phyloP scores from a whole-genome alignment of 2,113 vertebrate genomes.

The Phyllostomus discolor region DNA sequence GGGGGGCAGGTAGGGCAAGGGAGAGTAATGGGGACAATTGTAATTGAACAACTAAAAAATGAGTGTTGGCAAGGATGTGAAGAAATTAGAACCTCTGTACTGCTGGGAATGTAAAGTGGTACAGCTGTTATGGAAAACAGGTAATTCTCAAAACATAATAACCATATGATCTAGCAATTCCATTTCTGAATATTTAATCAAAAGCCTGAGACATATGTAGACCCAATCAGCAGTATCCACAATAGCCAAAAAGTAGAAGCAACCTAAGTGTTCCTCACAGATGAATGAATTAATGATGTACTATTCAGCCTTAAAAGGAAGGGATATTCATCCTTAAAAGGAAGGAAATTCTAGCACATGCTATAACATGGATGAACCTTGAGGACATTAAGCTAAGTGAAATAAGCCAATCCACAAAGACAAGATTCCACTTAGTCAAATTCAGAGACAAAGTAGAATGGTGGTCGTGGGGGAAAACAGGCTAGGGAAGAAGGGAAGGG shows the following conservation, averaged over 20 bases:
- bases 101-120: neutral
- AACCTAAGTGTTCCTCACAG: neutral
- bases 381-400: neutral
- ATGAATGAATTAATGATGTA: neutral
- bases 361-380: neutral
- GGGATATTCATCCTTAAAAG: neutral
- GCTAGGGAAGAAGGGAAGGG: neutral
- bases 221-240: neutral
- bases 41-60: neutral
- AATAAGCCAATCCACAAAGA: neutral
- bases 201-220: neutral
- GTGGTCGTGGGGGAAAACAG: neutral
- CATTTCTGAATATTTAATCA: neutral
- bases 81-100: neutral
- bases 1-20: too few relatives aligned
- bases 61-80: neutral
- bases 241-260: neutral
- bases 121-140: neutral
- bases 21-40: too few relatives aligned
- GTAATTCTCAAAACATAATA: neutral
- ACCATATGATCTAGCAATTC: neutral
- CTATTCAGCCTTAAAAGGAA: neutral
- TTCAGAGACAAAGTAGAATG: neutral
- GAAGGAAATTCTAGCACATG: neutral
- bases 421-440: neutral